Evolutionary conservation across 37 sponge, comb jelly and placozoan species (phyloP).

Genomic region (Agelas oroides): DNA sequence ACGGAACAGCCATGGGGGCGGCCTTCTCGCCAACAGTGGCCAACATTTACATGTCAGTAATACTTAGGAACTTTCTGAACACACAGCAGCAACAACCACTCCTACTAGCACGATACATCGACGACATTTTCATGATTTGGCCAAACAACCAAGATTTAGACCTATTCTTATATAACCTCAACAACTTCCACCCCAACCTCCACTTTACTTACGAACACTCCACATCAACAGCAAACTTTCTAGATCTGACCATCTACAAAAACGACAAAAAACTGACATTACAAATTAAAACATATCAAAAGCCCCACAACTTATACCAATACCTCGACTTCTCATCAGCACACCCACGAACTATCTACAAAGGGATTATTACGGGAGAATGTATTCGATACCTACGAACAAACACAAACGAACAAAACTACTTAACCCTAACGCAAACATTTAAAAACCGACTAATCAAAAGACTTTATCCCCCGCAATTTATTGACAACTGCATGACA

Average conservation of each 20-base stretch:
- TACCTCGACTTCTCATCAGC: constrained; percentile 31
- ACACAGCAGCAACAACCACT: constrained; percentile 23
- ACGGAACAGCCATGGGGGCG: constrained; percentile 63
- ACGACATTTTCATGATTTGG: constrained; percentile 61
- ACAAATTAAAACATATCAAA: constrained; percentile 24
- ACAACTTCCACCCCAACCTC: constrained; percentile 14
- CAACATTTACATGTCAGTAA: constrained; percentile 34
- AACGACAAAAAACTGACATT: not conserved
- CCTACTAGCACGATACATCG: constrained; percentile 35
- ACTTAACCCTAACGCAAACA: not conserved
- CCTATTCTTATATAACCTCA: not conserved
- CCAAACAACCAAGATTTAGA: not conserved
- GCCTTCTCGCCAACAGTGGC: constrained; percentile 49
- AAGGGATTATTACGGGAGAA: constrained; percentile 30
- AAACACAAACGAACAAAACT: constrained; percentile 7
- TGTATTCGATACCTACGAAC: constrained; percentile 31
- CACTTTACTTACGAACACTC: constrained; percentile 6
- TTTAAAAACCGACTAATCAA: constrained; percentile 17
- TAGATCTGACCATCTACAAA: constrained; percentile 41
- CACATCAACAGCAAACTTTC: not conserved
- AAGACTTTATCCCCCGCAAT: constrained; percentile 19
- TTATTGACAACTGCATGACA: not conserved
- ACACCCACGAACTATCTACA: constrained; percentile 12
- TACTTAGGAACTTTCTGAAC: not conserved
- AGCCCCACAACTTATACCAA: constrained; percentile 38